Evolutionary conservation across 2,113 vertebrate genomes (phyloP).

Genomic region (Micronisus gabar): DNA sequence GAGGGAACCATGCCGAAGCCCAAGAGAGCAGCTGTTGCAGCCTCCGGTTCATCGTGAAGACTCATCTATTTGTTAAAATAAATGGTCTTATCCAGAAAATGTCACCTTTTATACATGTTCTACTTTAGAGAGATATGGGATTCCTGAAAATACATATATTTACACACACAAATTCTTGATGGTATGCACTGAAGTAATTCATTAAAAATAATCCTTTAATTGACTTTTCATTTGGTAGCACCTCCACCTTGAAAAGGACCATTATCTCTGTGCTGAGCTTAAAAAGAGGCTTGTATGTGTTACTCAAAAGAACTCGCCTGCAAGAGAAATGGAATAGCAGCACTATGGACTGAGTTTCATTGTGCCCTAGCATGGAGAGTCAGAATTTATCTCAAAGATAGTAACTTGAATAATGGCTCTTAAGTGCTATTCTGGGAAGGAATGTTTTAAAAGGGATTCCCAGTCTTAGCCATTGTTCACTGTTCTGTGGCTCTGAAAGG

Average conservation of each 20-base stretch:
- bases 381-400: not conserved
- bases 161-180: not conserved
- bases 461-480: not conserved
- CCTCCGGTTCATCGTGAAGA: slow-evolving; percentile 90
- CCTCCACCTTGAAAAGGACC: not conserved
- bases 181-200: not conserved
- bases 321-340: not conserved
- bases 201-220: not conserved
- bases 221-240: not conserved
- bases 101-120: not conserved
- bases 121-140: not conserved
- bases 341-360: not conserved
- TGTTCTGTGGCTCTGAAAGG: not conserved
- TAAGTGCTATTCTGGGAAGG: not conserved
- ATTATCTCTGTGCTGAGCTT: not conserved
- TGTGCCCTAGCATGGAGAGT: not conserved
- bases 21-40: slow-evolving; percentile 88
- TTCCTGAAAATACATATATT: not conserved
- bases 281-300: not conserved
- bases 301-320: not conserved
- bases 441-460: not conserved
- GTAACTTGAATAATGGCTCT: not conserved
- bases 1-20: slow-evolving; percentile 94
- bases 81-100: slow-evolving; percentile 70
- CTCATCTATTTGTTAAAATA: slow-evolving; percentile 80